A percentile compares a stretch with the other conserved stretches of the same genome.
These are phyloP conservation scores for Erebia aethiops DNA, from an alignment of 2,888 invertebrate genomes.

Conservation along the genomic window DNA sequence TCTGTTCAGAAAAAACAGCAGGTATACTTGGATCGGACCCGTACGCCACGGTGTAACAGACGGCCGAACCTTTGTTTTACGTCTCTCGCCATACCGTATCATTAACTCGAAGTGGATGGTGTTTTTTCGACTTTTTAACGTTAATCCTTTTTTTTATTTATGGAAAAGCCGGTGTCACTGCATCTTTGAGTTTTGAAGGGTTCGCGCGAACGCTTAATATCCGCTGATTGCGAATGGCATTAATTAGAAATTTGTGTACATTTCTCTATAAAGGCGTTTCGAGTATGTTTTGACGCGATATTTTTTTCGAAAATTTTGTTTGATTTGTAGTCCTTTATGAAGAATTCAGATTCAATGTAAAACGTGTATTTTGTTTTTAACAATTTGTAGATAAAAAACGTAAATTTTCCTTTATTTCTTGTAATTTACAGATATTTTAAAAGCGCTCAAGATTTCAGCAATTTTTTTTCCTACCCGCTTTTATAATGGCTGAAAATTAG, in stretches of 20 bases:
- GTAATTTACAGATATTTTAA: not conserved
- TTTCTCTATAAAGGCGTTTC: conserved; percentile 33
- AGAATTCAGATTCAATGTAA: not conserved
- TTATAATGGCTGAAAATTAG: too few species aligned
- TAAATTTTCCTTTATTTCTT: not conserved
- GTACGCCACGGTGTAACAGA: conserved; percentile 57
- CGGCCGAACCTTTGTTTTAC: conserved; percentile 74
- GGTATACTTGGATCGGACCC: not conserved
- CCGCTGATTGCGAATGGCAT: conserved; percentile 57
- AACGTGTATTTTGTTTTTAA: too few species aligned
- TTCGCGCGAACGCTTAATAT: conserved; percentile 57
- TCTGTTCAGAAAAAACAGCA: too few species aligned
- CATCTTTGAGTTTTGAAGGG: conserved; percentile 62
- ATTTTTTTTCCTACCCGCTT: too few species aligned
- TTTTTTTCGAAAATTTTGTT: not conserved
- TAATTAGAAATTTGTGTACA: conserved; percentile 56
- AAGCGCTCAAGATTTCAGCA: too few species aligned
- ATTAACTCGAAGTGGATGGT: conserved; percentile 81
- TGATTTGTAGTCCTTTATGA: not conserved
- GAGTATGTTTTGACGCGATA: conserved; percentile 39
- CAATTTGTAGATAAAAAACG: not conserved
- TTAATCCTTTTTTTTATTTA: conserved; percentile 79
- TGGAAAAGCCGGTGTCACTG: conserved; percentile 72
- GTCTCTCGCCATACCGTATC: conserved; percentile 80
- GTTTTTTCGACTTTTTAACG: conserved; percentile 76